Percentiles rank a stretch among this genome's conserved stretches.
Evolutionary conservation across 2,888 invertebrate genomes (phyloP).

Genomic region (Caenorhabditis japonica): DNA sequence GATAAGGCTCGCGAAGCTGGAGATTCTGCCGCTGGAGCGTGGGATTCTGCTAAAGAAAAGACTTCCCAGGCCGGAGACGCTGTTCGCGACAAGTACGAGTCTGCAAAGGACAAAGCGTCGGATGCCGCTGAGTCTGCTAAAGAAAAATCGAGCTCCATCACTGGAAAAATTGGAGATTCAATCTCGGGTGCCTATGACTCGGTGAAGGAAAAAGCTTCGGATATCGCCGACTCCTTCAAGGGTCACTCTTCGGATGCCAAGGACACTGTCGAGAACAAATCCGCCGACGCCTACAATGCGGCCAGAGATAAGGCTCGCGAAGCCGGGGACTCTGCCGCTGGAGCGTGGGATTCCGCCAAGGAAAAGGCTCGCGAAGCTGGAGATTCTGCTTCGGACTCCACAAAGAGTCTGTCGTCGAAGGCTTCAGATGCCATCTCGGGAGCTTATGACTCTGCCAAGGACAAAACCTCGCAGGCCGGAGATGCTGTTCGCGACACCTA

Average conservation of each 20-base stretch:
- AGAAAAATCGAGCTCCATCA: too few relatives aligned
- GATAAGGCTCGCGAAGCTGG: slow-evolving; percentile 12
- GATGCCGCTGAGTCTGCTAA: too few relatives aligned
- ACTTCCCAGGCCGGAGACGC: too few relatives aligned
- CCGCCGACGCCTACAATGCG: slow-evolving; percentile 15
- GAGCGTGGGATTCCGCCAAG: slow-evolving; percentile 14
- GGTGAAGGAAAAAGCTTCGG: slow-evolving; percentile 8
- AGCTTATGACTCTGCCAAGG: neutral
- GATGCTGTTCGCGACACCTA: too few relatives aligned
- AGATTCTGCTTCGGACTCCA: neutral
- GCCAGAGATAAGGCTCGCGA: slow-evolving; percentile 18
- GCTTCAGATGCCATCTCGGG: slow-evolving; percentile 5
- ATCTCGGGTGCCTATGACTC: slow-evolving; percentile 22
- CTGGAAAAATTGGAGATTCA: too few relatives aligned
- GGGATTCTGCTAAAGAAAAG: too few relatives aligned
- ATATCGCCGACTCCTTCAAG: slow-evolving; percentile 20
- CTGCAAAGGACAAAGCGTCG: too few relatives aligned
- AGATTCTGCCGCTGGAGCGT: neutral
- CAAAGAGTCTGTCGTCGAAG: slow-evolving; percentile 13
- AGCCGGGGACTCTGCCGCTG: slow-evolving; percentile 15
- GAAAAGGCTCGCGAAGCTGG: slow-evolving; percentile 4
- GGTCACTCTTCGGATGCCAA: slow-evolving; percentile 8
- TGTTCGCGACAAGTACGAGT: too few relatives aligned
- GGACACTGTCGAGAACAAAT: slow-evolving; percentile 19
- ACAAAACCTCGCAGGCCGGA: slow-evolving; percentile 1